A percentile compares a stretch with the other conserved stretches of the same genome.
Evolutionary conservation across 2,113 vertebrate species (phyloP).

Genomic region (Lophius piscatorius): DNA sequence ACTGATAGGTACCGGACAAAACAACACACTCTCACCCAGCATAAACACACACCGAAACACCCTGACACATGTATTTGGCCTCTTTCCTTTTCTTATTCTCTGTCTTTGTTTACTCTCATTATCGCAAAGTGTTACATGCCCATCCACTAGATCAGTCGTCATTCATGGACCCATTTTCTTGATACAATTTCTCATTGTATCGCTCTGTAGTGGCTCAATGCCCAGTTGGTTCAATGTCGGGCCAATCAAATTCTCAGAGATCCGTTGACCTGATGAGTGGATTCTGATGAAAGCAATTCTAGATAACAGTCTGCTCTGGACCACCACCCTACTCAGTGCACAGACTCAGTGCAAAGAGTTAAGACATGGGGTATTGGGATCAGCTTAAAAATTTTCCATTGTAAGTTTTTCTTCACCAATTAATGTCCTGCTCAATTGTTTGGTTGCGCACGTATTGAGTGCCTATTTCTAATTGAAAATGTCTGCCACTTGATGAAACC

Average conservation of each 20-base stretch:
- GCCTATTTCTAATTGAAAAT: no score
- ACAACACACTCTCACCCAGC: constrained; percentile 33
- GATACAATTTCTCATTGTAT: constrained; percentile 33
- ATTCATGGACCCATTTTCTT: constrained; percentile 38
- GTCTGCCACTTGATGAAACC: no score
- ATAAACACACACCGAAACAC: constrained; percentile 22
- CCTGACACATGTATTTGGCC: constrained; percentile 17
- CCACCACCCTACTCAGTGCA: constrained; percentile 20
- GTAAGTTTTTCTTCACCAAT: no score
- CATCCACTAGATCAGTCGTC: constrained; percentile 42
- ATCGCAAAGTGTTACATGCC: constrained; percentile 48
- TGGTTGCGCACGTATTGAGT: no score
- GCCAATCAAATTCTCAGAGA: constrained; percentile 59
- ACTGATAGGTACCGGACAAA: constrained; percentile 60
- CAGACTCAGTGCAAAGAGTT: constrained; percentile 7
- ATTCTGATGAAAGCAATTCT: constrained; percentile 47
- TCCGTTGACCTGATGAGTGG: constrained; percentile 50
- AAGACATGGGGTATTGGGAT: constrained; percentile 1
- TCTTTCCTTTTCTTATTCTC: constrained; percentile 41
- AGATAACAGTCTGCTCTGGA: constrained; percentile 52
- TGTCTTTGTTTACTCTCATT: constrained; percentile 20
- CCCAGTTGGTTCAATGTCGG: constrained; percentile 53
- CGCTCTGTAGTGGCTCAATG: constrained; percentile 35
- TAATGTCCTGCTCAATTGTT: no score
- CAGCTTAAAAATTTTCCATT: constrained; percentile 8